These are phyloP conservation scores for Ornithoptera alexandrae DNA, from an alignment of 2,888 invertebrate genomes.

Conservation along the genomic window DNA sequence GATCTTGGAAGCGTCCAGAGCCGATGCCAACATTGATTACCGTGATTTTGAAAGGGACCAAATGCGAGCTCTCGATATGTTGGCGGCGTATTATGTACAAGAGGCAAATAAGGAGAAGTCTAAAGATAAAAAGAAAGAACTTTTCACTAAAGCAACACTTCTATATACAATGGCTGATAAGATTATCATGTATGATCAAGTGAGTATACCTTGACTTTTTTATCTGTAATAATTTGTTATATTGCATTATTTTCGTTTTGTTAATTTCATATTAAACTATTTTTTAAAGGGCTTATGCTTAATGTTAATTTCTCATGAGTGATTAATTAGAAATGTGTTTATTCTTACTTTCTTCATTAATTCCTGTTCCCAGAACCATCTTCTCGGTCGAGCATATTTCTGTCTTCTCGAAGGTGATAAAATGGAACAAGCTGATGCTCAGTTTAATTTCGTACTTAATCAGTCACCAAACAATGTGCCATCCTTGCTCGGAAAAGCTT, in stretches of 20 bases:
- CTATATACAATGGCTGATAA: conserved; percentile 99
- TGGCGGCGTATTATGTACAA: conserved; percentile 99
- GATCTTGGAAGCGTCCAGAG: conserved; percentile 92
- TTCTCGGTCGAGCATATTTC: conserved; percentile 98
- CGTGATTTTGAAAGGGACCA: conserved; percentile 97
- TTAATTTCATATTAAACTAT: background rate
- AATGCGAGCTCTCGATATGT: conserved; percentile 97
- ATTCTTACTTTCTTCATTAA: background rate
- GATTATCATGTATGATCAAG: conserved; percentile 99
- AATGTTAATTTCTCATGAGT: background rate
- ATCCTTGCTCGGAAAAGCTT: conserved; percentile 98
- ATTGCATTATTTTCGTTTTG: background rate
- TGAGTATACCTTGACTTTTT: conserved; percentile 50
- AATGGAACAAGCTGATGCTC: conserved; percentile 99
- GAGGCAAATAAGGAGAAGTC: conserved; percentile 96
- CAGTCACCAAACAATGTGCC: conserved; percentile 97
- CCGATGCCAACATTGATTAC: conserved; percentile 92
- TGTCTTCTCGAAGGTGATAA: conserved; percentile 99
- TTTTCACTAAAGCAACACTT: conserved; percentile 97
- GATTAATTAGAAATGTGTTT: background rate
- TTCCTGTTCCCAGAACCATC: conserved; percentile 86
- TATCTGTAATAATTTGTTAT: background rate
- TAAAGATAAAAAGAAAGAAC: conserved; percentile 95
- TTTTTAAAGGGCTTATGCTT: background rate
- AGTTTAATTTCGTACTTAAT: conserved; percentile 99